Conservation (phyloP, 1,140 invertebrate genomes). For the Bombus waltoni region DNA sequence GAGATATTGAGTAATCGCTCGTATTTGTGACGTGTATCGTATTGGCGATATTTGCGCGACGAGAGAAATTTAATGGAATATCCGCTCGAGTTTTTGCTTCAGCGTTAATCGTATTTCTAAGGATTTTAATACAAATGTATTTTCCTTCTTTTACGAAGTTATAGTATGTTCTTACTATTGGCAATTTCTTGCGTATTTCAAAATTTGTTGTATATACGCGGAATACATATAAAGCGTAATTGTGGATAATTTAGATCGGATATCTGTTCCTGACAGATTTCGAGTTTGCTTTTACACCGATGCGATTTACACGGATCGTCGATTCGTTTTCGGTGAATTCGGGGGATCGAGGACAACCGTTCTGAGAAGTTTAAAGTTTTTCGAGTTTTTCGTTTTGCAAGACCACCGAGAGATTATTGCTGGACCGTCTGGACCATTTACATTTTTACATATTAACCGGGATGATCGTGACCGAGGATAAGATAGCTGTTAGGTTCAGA, state of each 20-base stretch:
- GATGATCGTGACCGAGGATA: constrained; percentile 3
- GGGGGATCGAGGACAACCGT: neutral
- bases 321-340: constrained; percentile 8
- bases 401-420: constrained; percentile 2
- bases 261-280: neutral
- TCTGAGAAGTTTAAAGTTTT: neutral
- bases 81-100: too few relatives aligned
- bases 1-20: too few relatives aligned
- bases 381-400: neutral
- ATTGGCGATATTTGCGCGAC: too few relatives aligned
- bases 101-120: too few relatives aligned
- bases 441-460: constrained; percentile 51
- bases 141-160: neutral
- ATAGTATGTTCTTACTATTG: too few relatives aligned
- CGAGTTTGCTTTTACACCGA: neutral
- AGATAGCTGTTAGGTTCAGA: neutral
- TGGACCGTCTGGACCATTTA: constrained; percentile 25
- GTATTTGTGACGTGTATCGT: too few relatives aligned
- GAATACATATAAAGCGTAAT: too few relatives aligned
- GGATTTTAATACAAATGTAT: too few relatives aligned
- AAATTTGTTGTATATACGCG: too few relatives aligned
- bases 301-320: neutral
- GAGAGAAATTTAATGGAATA: too few relatives aligned
- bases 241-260: too few relatives aligned
- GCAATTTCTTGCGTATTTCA: too few relatives aligned